Conservation (phyloP, 1,140 invertebrate genomes). For the Camponotus floridanus region DNA sequence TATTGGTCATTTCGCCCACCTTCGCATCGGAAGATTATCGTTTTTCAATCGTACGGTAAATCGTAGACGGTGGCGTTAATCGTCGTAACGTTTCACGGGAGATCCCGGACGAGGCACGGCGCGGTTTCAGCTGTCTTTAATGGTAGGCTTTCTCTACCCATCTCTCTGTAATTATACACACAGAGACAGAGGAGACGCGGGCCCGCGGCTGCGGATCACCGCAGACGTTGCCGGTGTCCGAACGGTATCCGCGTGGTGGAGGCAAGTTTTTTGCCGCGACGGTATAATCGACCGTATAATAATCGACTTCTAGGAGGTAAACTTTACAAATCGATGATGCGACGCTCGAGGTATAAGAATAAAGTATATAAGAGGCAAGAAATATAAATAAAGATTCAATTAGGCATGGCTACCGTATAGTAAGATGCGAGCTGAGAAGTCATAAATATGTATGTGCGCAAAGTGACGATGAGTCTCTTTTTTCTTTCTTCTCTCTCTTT, state of each 20-base stretch:
- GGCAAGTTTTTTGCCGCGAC: constrained; percentile 41
- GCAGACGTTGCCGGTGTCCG: neutral
- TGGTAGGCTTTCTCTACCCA: constrained; percentile 32
- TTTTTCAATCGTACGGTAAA: constrained; percentile 48
- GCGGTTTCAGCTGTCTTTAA: constrained; percentile 50
- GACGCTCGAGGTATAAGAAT: constrained; percentile 1
- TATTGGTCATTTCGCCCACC: neutral
- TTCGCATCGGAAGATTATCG: constrained; percentile 45
- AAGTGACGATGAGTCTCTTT: neutral
- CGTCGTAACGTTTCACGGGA: constrained; percentile 24
- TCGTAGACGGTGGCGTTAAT: constrained; percentile 36
- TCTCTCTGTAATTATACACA: constrained; percentile 47
- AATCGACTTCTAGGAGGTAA: constrained; percentile 22
- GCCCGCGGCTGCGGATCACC: neutral
- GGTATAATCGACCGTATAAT: constrained; percentile 48
- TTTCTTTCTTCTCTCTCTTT: neutral
- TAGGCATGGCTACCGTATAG: neutral
- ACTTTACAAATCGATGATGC: neutral
- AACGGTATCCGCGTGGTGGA: constrained; percentile 44
- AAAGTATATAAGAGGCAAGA: constrained; percentile 11
- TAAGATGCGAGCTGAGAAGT: neutral
- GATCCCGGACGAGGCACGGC: constrained; percentile 21
- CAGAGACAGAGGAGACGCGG: constrained; percentile 25
- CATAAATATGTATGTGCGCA: neutral
- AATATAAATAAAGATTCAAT: constrained; percentile 1